Evolutionary conservation across 2,797 vertebrate genomes (phyloP).

Genomic region (Arnoldichthys spilopterus): DNA sequence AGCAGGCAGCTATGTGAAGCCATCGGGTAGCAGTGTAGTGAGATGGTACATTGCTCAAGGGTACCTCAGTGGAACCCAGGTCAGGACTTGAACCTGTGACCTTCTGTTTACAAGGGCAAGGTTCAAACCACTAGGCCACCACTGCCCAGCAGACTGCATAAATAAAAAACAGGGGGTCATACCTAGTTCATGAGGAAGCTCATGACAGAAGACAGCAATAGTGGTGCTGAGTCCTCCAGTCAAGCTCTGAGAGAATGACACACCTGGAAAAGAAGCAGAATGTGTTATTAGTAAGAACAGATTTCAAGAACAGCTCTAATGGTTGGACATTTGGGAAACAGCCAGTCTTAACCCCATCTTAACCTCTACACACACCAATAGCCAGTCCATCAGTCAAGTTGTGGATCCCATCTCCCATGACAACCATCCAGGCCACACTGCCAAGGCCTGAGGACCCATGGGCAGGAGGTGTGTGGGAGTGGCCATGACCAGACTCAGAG

Average conservation of each 20-base stretch:
- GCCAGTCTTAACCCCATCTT: background rate
- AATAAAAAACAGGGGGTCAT: conserved; percentile 19
- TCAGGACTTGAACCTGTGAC: too few species aligned
- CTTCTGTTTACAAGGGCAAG: too few species aligned
- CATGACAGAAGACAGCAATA: conserved; percentile 84
- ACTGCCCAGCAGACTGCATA: too few species aligned
- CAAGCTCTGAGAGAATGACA: conserved; percentile 79
- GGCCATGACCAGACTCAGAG: conserved; percentile 59
- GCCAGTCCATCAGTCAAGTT: conserved; percentile 85
- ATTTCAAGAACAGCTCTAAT: background rate
- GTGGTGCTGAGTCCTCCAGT: conserved; percentile 83
- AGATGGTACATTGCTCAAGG: too few species aligned
- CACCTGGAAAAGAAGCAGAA: conserved; percentile 65
- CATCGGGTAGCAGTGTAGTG: too few species aligned
- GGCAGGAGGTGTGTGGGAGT: conserved; percentile 62
- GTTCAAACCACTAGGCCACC: too few species aligned
- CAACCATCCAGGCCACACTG: conserved; percentile 82
- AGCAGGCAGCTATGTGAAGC: too few species aligned
- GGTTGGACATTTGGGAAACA: background rate
- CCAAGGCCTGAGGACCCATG: conserved; percentile 46
- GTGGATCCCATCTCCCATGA: conserved; percentile 83
- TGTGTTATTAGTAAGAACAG: background rate
- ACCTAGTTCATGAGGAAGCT: conserved; percentile 86
- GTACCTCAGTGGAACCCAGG: too few species aligned
- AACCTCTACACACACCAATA: conserved; percentile 72